phyloP scores from a whole-genome alignment of 2,113 vertebrate genomes.

The Telmatochromis sp. region DNA sequence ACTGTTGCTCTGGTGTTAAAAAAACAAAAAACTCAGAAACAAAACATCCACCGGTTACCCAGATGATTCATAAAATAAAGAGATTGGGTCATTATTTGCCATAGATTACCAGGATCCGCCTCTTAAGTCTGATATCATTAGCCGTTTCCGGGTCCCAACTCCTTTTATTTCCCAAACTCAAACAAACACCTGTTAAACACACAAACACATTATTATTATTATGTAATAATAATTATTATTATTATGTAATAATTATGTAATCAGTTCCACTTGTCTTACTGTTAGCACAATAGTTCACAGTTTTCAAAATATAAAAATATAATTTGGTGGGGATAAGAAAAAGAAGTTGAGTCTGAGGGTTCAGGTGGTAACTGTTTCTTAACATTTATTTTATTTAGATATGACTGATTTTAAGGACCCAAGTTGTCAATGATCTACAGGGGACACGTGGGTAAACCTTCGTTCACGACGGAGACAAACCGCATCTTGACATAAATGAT shows the following conservation, averaged over 20 bases:
- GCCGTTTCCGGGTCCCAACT: neutral
- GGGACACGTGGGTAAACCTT: neutral
- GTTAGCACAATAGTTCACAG: neutral
- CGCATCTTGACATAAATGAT: neutral
- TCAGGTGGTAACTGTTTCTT: neutral
- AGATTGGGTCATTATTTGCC: neutral
- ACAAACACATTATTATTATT: neutral
- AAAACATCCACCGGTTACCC: neutral
- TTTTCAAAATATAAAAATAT: neutral
- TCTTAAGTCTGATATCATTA: neutral
- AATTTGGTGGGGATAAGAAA: neutral
- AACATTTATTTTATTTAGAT: neutral
- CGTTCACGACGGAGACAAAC: neutral
- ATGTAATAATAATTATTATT: accelerated
- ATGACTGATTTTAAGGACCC: neutral
- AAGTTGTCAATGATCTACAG: neutral
- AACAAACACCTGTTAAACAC: neutral
- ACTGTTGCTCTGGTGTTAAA: neutral
- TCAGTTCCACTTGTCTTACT: neutral
- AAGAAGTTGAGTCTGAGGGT: neutral
- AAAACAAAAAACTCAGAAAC: neutral
- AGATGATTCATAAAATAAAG: neutral
- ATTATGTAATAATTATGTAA: neutral
- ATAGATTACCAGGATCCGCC: neutral
- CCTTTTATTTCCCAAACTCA: neutral